Conservation (phyloP, 2,888 invertebrate species). For the Agrochola lota region DNA sequence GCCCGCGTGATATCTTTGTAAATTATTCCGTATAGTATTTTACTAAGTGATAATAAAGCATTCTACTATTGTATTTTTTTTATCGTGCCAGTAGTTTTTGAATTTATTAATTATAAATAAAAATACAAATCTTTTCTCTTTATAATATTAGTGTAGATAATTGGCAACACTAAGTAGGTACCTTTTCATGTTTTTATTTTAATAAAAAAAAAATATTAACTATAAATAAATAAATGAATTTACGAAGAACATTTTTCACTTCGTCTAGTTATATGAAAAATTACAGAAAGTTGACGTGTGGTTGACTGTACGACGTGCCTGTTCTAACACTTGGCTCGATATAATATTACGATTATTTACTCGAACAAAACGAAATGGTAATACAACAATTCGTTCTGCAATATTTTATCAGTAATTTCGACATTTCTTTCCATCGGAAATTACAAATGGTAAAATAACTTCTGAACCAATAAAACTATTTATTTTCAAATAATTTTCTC, state of each 20-base stretch:
- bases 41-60: too few relatives aligned
- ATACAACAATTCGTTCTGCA: constrained; percentile 1
- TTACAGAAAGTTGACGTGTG: too few relatives aligned
- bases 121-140: too few relatives aligned
- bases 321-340: neutral
- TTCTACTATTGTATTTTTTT: too few relatives aligned
- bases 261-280: neutral
- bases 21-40: too few relatives aligned
- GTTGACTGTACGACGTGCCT: neutral
- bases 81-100: too few relatives aligned
- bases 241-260: neutral
- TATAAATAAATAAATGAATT: neutral
- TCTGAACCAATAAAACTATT: constrained; percentile 11
- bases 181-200: neutral
- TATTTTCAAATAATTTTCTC: neutral
- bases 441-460: constrained; percentile 7
- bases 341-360: neutral
- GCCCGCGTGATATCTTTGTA: too few relatives aligned
- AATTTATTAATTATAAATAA: too few relatives aligned
- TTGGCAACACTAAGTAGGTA: neutral
- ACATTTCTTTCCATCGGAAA: constrained; percentile 20
- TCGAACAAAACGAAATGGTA: neutral
- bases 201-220: neutral
- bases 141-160: too few relatives aligned
- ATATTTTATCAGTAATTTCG: constrained; percentile 22